phyloP scores from a whole-genome alignment of 2,113 vertebrate genomes.

The Gobio gobio region DNA sequence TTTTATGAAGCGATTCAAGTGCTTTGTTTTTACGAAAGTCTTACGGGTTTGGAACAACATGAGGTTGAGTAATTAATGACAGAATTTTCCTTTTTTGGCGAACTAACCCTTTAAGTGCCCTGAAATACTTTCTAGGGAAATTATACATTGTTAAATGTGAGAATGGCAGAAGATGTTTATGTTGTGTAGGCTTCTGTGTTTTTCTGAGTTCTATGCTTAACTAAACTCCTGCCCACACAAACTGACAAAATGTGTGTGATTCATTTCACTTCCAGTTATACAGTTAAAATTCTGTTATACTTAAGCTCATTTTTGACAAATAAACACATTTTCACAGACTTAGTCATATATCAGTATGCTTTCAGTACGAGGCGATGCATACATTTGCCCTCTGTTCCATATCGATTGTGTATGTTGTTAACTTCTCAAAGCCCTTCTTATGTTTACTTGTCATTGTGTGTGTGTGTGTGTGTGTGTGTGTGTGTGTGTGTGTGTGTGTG shows the following conservation, averaged over 20 bases:
- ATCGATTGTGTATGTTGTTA: background rate
- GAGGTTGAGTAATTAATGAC: too few species aligned
- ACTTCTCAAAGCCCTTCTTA: background rate
- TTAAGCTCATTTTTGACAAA: background rate
- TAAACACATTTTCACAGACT: background rate
- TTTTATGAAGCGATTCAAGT: too few species aligned
- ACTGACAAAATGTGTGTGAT: background rate
- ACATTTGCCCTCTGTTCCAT: background rate
- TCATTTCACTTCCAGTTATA: background rate
- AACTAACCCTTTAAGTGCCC: background rate
- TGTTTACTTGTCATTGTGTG: too few species aligned
- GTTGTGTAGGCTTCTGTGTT: background rate
- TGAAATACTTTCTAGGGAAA: background rate
- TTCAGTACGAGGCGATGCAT: background rate
- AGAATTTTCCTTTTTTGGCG: too few species aligned
- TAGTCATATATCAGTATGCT: background rate
- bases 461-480: too few species aligned
- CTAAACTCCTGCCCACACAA: slow-evolving; percentile 15
- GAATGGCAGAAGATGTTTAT: background rate
- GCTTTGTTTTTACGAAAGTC: too few species aligned
- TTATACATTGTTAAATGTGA: background rate
- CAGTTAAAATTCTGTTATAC: background rate
- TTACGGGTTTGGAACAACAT: too few species aligned
- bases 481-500: too few species aligned
- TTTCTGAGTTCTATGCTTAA: background rate